Percentiles rank a stretch among this genome's conserved stretches.
phyloP scores from a whole-genome alignment of 2,888 invertebrate species.

The Pseudococcus jackbeardsleyi region DNA sequence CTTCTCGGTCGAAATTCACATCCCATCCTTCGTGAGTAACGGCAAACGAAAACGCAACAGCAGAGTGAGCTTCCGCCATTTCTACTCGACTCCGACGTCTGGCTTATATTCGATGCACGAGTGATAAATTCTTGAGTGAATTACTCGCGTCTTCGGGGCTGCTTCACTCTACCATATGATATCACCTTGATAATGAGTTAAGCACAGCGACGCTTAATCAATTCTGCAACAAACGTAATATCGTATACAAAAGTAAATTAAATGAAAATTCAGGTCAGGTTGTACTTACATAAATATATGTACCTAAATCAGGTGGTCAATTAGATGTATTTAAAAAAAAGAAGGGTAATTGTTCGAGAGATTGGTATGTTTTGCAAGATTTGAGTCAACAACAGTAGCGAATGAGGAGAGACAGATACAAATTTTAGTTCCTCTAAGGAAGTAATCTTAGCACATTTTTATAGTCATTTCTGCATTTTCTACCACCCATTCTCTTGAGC shows the following conservation, averaged over 20 bases:
- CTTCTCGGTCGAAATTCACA: constrained; percentile 97
- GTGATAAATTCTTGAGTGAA: not conserved
- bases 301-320: not conserved
- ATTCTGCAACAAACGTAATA: not conserved
- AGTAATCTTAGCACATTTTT: not conserved
- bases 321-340: too few relatives aligned
- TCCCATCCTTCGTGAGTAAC: constrained; percentile 99
- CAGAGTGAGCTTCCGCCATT: constrained; percentile 99
- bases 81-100: not conserved
- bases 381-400: not conserved
- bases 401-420: not conserved
- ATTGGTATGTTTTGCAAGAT: not conserved
- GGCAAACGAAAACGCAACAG: constrained; percentile 96
- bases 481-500: not conserved
- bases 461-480: not conserved
- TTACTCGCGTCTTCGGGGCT: constrained; percentile 19
- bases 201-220: not conserved
- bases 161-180: not conserved
- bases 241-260: not conserved
- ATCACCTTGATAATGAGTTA: not conserved
- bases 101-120: not conserved
- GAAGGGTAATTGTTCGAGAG: too few relatives aligned
- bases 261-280: not conserved
- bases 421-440: not conserved
- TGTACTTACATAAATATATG: not conserved